Base-by-base conservation (phyloP, 1,140 invertebrate genomes). In the Drosophila prosaltans region DNA sequence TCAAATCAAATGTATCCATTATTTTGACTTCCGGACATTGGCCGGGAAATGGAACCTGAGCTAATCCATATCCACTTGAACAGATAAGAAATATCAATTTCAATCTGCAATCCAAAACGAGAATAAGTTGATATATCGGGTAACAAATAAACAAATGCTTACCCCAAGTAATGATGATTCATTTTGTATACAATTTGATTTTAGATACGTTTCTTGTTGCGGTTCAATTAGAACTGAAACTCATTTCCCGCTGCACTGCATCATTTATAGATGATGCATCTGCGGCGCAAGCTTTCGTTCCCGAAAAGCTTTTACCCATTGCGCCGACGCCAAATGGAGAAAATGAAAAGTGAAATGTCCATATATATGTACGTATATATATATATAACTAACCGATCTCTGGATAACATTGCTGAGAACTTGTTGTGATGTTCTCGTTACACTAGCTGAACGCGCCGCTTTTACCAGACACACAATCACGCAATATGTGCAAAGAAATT, bases 21-120 rank as follows among this genome's bases (percentile, higher is more conserved):
- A 94, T 93, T 66, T 94, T 92, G 0, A 96, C 93, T 36, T 94
- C 92, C 1, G 95, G 95, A 85, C 96, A 96, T 0, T 90, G 74
- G 7, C 95, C 95, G 10, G 95, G 92, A 74, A 94, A 94, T 1
- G 95, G 94, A 2, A 96, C 93, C 82, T 96, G 95, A 0, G 93
- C 93, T 2, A 59, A 32, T 48, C 62, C 78, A 63, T 45, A 68
- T 6, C 63, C 24, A 6, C 69, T 65, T 60, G 72, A 48, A 36
- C 72, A 70, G n/a, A 73, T 26, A 1, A 81, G 72, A 45, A 81
- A 65, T 57, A 58, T 51, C 32, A 78, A 26, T 40, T 55, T 54
- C 32, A 73, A 72, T 21, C 67, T 90, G 64, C 11, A 51, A 72
- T 8, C 2, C 45, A 30, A 16, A 30, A 43, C 30, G 9, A 45